These are phyloP conservation scores for Coranthus polyacanthus DNA, from an alignment of 2,797 vertebrate species.

Conservation along the genomic window DNA sequence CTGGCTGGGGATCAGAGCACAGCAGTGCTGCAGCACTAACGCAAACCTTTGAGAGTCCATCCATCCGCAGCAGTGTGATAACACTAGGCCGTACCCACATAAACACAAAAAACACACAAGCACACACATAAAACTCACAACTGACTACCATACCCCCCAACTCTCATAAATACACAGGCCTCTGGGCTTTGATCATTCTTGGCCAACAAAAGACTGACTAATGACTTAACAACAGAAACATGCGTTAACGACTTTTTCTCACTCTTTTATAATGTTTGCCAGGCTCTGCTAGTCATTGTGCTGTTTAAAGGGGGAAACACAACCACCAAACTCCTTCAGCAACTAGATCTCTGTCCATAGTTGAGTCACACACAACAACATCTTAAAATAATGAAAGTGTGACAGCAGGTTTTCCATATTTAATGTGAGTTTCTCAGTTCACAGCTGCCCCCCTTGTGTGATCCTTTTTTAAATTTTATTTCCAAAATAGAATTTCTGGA, in stretches of 20 bases:
- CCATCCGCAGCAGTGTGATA: slow-evolving; percentile 57
- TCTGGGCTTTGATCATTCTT: slow-evolving; percentile 75
- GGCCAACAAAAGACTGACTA: slow-evolving; percentile 76
- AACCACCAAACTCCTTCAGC: slow-evolving; percentile 30
- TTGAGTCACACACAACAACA: slow-evolving; percentile 16
- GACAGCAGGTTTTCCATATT: neutral
- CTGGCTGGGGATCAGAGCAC: slow-evolving; percentile 74
- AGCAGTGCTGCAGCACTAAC: slow-evolving; percentile 43
- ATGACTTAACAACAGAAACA: slow-evolving; percentile 78
- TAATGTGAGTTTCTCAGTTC: neutral
- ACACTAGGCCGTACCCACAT: slow-evolving; percentile 37
- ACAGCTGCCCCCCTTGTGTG: neutral
- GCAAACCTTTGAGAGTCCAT: slow-evolving; percentile 57
- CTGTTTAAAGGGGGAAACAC: slow-evolving; percentile 17
- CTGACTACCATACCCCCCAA: slow-evolving; percentile 44
- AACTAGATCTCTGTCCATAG: slow-evolving; percentile 5
- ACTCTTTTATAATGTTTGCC: slow-evolving; percentile 56
- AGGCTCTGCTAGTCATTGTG: slow-evolving; percentile 50
- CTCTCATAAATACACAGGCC: slow-evolving; percentile 55
- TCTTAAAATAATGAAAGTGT: neutral
- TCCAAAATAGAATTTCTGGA: neutral
- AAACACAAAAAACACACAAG: slow-evolving; percentile 39
- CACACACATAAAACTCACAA: slow-evolving; percentile 39
- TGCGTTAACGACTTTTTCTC: slow-evolving; percentile 53
- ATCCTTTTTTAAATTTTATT: neutral